Conservation (phyloP, 2,113 vertebrate genomes). For the Phocoena sinus region DNA sequence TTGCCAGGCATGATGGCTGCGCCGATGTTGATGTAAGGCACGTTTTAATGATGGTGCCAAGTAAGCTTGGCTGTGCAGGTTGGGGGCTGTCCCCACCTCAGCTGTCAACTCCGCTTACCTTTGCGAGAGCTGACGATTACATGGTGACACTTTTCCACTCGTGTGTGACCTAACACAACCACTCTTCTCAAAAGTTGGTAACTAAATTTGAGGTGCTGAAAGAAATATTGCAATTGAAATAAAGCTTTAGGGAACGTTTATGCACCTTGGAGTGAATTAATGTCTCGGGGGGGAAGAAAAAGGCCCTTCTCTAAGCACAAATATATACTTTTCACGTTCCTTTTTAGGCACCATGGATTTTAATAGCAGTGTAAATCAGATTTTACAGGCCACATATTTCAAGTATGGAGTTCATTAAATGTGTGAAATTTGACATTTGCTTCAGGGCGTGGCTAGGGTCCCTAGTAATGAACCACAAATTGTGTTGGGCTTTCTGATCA, state of each 20-base stretch:
- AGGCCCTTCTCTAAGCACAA: conserved; percentile 68
- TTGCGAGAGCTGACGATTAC: conserved; percentile 18
- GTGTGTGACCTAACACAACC: conserved; percentile 53
- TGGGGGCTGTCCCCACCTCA: conserved; percentile 58
- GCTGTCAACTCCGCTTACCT: conserved; percentile 60
- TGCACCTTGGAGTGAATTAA: conserved; percentile 77
- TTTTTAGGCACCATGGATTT: conserved; percentile 74
- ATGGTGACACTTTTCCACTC: conserved; percentile 38
- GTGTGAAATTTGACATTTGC: conserved; percentile 83
- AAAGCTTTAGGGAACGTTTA: conserved; percentile 70
- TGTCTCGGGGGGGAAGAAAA: background rate
- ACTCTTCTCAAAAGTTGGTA: conserved; percentile 16
- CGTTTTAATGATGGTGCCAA: conserved; percentile 54
- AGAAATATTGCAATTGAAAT: conserved; percentile 81
- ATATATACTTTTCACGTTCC: conserved; percentile 73
- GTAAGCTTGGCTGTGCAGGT: conserved; percentile 52
- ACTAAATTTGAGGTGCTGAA: conserved; percentile 83
- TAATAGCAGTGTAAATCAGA: conserved; percentile 81
- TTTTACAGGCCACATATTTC: conserved; percentile 83
- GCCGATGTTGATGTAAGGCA: conserved; percentile 49
- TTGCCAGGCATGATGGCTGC: background rate
- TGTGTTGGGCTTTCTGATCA: conserved; percentile 72
- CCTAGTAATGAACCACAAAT: conserved; percentile 76
- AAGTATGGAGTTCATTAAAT: conserved; percentile 84
- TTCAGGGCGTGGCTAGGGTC: conserved; percentile 76